A percentile compares a stretch with the other conserved stretches of the same genome.
phyloP scores from a whole-genome alignment of 2,113 vertebrate species.

The Sceloporus undulatus region DNA sequence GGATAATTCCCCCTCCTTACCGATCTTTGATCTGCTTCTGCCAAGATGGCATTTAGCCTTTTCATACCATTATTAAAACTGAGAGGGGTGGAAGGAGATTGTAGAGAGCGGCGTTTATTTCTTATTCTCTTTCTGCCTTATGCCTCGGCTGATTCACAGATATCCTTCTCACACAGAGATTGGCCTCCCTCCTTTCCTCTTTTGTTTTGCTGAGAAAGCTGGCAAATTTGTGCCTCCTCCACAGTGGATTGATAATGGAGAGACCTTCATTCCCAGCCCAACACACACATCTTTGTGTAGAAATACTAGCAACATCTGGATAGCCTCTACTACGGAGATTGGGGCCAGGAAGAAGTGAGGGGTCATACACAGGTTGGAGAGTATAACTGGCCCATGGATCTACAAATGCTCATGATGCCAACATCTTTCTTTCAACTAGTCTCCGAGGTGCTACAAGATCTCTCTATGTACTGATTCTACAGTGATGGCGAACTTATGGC shows the following conservation, averaged over 20 bases:
- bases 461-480: no score
- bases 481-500: no score
- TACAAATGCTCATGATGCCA: no score
- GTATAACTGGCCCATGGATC: no score
- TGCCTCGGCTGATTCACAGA: background rate
- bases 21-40: slow-evolving; percentile 49
- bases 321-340: background rate
- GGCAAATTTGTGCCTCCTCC: background rate
- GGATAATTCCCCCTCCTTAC: slow-evolving; percentile 62
- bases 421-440: no score
- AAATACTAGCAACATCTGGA: background rate
- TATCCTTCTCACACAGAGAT: background rate
- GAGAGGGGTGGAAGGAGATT: background rate
- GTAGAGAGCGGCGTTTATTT: background rate
- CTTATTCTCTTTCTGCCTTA: background rate
- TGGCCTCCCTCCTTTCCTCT: background rate
- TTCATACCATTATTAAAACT: slow-evolving; percentile 39
- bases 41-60: slow-evolving; percentile 58
- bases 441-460: no score
- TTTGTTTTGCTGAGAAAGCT: background rate
- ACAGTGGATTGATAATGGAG: background rate
- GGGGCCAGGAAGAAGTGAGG: background rate
- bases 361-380: no score
- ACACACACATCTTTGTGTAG: no score
- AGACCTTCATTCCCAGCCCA: background rate